A percentile compares a stretch with the other conserved stretches of the same genome.
Conservation (phyloP, 2,113 vertebrate genomes). For the Chaenogobius annularis region DNA sequence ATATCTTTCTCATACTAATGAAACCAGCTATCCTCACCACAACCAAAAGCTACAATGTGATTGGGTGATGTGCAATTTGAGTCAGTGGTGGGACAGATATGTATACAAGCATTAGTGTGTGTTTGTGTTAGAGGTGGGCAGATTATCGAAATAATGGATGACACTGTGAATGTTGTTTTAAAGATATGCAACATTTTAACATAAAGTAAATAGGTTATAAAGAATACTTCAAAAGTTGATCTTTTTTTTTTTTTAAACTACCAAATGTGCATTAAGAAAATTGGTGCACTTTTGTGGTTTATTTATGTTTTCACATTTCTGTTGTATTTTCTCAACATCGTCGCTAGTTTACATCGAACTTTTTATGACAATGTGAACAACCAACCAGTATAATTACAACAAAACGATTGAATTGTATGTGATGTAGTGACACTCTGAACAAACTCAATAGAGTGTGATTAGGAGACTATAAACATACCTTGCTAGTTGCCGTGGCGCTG, state of each 20-base stretch:
- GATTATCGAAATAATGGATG: no score
- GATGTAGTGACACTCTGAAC: background rate
- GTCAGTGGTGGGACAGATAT: background rate
- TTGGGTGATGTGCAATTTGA: background rate
- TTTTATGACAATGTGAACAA: background rate
- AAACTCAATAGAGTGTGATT: background rate
- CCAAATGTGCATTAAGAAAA: no score
- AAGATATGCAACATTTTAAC: no score
- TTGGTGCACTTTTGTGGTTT: no score
- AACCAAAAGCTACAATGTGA: background rate
- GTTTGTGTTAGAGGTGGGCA: background rate
- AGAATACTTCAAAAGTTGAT: no score
- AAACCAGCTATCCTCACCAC: no score
- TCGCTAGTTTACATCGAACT: background rate
- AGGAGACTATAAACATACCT: slow-evolving; percentile 61
- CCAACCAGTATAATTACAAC: background rate
- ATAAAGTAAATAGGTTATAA: no score
- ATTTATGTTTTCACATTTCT: no score
- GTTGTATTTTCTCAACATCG: no score
- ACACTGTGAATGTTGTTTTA: no score
- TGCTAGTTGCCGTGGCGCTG: slow-evolving; percentile 84
- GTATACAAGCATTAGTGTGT: background rate
- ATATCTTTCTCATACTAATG: no score
- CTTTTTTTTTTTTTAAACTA: no score
- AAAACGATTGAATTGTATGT: background rate